Evolutionary conservation across 2,888 invertebrate genomes (phyloP).

Genomic region (Cantharis rufa): DNA sequence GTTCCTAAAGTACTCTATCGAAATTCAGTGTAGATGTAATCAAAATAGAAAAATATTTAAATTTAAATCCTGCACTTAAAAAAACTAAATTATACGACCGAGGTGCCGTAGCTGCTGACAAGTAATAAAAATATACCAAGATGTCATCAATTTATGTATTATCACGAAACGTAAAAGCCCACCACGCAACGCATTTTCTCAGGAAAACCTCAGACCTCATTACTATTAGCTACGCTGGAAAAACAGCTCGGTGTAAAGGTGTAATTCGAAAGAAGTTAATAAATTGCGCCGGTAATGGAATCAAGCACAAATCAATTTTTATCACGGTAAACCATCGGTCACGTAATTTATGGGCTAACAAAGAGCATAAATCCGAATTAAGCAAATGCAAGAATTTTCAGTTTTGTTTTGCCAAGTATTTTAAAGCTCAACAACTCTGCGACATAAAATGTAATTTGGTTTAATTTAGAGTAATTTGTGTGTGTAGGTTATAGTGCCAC

Average conservation of each 20-base stretch:
- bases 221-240: neutral
- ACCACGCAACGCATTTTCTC: neutral
- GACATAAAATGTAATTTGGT: constrained; percentile 13
- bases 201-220: neutral
- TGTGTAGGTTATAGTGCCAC: constrained; percentile 10
- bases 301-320: neutral
- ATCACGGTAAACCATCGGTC: neutral
- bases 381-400: neutral
- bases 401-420: neutral
- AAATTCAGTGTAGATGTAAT: too few relatives aligned
- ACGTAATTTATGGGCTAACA: neutral
- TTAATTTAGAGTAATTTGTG: constrained; percentile 6
- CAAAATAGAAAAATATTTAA: too few relatives aligned
- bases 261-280: neutral
- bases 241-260: neutral
- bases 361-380: neutral
- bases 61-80: neutral
- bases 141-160: neutral
- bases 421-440: neutral
- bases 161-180: neutral
- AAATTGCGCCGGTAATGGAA: neutral
- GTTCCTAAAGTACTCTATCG: too few relatives aligned
- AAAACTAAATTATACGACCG: neutral
- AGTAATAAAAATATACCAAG: neutral
- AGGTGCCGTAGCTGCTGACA: neutral